Conservation (phyloP, 2,888 invertebrate genomes). For the Hydroisotoma schaefferi region DNA sequence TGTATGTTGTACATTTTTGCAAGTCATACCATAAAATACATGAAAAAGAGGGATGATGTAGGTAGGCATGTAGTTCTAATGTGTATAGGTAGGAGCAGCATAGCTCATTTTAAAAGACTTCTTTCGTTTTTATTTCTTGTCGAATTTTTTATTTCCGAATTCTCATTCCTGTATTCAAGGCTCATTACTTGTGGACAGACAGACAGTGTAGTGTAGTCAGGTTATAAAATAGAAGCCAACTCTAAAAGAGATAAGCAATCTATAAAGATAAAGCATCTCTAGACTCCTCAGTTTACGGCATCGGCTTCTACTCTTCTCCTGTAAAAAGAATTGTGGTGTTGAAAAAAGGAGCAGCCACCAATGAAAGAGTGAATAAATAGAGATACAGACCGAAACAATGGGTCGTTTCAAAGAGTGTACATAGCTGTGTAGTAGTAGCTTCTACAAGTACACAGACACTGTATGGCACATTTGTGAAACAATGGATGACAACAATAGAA, state of each 20-base stretch:
- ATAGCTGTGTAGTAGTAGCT: no score
- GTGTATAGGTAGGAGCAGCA: no score
- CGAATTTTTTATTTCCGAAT: background rate
- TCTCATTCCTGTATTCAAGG: background rate
- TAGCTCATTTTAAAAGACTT: no score
- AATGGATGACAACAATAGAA: constrained; percentile 22
- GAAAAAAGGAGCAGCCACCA: background rate
- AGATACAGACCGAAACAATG: constrained; percentile 6
- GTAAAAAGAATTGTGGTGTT: constrained; percentile 2
- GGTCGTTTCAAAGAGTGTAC: background rate
- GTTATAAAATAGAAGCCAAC: no score
- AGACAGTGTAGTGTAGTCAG: no score
- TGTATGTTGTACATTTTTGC: no score
- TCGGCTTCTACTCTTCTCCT: background rate
- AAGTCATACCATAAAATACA: no score
- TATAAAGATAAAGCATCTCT: background rate
- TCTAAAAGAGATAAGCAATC: background rate
- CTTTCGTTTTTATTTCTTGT: background rate
- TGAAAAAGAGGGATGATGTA: no score
- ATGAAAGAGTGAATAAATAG: background rate
- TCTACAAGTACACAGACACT: no score
- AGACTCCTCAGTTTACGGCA: background rate
- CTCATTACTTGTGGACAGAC: constrained; percentile 5
- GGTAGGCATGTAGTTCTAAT: no score
- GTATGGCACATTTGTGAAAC: constrained; percentile 10